Conservation (phyloP, 2,888 invertebrate species). For the Nomada flava region DNA sequence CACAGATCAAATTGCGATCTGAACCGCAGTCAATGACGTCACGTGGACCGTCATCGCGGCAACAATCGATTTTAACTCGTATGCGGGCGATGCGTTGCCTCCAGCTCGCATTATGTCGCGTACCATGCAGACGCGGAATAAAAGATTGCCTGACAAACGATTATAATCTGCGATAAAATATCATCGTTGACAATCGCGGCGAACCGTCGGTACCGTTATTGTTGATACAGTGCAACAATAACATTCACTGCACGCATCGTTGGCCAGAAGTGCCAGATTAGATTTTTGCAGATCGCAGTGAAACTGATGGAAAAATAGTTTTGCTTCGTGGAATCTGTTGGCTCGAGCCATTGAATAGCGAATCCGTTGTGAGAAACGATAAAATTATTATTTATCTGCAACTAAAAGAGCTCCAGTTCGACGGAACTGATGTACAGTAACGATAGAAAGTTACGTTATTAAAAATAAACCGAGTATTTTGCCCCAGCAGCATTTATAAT, state of each 20-base stretch:
- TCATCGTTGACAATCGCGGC: slow-evolving; percentile 26
- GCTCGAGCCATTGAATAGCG: not conserved
- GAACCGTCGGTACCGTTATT: slow-evolving; percentile 2
- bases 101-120: slow-evolving; percentile 27
- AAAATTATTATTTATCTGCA: not conserved
- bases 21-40: slow-evolving; percentile 70
- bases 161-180: slow-evolving; percentile 18
- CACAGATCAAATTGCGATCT: slow-evolving; percentile 58
- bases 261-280: not conserved
- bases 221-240: not conserved
- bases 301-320: not conserved
- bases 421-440: not conserved
- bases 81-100: slow-evolving; percentile 37
- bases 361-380: not conserved
- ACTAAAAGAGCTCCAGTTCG: not conserved
- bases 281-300: not conserved
- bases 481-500: too few relatives aligned
- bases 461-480: too few relatives aligned
- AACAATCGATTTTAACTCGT: slow-evolving; percentile 58
- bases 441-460: too few relatives aligned
- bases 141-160: slow-evolving; percentile 38
- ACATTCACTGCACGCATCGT: not conserved
- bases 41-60: slow-evolving; percentile 69
- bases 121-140: slow-evolving; percentile 22
- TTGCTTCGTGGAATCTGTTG: not conserved